Base-by-base conservation (phyloP, 2,888 invertebrate genomes). In the Cantharis flavilabris region DNA sequence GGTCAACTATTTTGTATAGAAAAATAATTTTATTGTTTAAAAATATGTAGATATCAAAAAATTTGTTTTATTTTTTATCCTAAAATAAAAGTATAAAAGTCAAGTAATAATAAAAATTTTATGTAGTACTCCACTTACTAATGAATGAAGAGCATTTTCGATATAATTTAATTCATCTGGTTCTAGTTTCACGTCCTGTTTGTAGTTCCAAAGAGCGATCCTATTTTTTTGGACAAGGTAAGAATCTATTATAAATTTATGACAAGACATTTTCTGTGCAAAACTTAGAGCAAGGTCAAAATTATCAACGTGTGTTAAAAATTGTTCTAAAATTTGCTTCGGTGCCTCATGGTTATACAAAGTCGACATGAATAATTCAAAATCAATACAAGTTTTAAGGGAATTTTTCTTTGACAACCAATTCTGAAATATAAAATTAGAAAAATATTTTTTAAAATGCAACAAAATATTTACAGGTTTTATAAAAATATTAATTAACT, bases 151-250 rank as follows among this genome's bases (percentile, higher is more conserved):
- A 1, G 92, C 92, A 83, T 93, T 94, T 83, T 95, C 95, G 62
- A 94, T 94, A 77, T 94, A 91, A 82, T 93, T 92, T 82, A 93
- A 93, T 83, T 94, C 94, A 82, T 95, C 94, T 0, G 93, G 92
- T 80, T 93, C 91, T 0, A 92, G 90, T 71, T 90, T 90, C 2
- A 94, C 86, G 3, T 91, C 89, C 83, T 91, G 90, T 85, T 92
- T 92, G 83, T 94, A 93, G 80, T 91, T 91, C 3, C 92, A 89
- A 7, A 94, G 87, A 0, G 92, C 90, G 0, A 88, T 83, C 62
- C 93, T 88, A 86, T 94, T 94, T 77, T 92, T 92, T 85, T 93
- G 92, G 63, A 90, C 89, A 0, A 91, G 90, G 49, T 90, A 86
- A 1, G 89, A 89, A 83, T 94, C 93, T 81, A 94, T 92, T 1